phyloP scores from a whole-genome alignment of 1,140 invertebrate species.

The Drosophila seguyi region DNA sequence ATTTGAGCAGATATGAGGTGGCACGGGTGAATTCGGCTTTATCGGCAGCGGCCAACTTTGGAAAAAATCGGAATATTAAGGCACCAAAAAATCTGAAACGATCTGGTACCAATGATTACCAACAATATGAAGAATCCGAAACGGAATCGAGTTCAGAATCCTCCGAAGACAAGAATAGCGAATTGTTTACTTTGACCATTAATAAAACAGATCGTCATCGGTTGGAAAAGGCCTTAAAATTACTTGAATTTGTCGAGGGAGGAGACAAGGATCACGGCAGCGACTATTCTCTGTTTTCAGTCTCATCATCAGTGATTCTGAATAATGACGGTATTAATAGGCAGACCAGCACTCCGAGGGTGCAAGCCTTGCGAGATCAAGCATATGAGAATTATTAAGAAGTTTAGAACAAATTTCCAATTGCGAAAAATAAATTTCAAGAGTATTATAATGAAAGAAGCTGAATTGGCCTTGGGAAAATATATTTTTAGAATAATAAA shows the following conservation, averaged over 20 bases:
- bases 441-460: background rate
- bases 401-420: background rate
- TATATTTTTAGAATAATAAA: background rate
- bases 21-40: conserved; percentile 18
- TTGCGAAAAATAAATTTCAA: background rate
- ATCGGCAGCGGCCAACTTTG: conserved; percentile 5
- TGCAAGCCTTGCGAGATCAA: background rate
- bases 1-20: conserved; percentile 2
- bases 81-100: too few relatives aligned
- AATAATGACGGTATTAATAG: background rate
- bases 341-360: background rate
- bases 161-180: too few relatives aligned
- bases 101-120: background rate
- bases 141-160: background rate
- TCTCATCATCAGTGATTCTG: too few relatives aligned
- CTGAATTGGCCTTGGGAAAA: background rate
- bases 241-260: conserved; percentile 3
- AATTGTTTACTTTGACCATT: background rate
- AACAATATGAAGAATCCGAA: background rate
- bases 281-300: background rate
- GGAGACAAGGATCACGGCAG: background rate
- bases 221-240: conserved; percentile 7
- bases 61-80: too few relatives aligned
- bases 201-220: background rate
- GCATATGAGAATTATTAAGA: background rate